A percentile compares a stretch with the other conserved stretches of the same genome.
phyloP scores from a whole-genome alignment of 2,888 invertebrate species.

The Drosophila rellima region DNA sequence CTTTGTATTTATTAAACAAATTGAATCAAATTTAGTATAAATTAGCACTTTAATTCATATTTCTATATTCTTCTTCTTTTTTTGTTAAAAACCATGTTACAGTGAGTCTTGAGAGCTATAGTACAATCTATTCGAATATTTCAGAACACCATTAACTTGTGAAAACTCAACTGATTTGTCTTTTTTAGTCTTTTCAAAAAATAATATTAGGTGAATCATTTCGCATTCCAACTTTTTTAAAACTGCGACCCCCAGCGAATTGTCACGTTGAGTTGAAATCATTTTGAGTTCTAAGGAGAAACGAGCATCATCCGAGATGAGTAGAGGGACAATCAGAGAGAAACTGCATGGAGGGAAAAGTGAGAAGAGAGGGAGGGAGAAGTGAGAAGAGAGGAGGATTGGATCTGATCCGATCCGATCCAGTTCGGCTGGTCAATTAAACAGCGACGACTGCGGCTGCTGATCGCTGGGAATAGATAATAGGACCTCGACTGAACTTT shows the following conservation, averaged over 20 bases:
- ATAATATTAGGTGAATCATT: no score
- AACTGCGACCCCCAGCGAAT: constrained; percentile 54
- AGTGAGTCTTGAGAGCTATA: no score
- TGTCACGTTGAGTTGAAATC: constrained; percentile 33
- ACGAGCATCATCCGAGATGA: constrained; percentile 23
- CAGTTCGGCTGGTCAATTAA: constrained; percentile 73
- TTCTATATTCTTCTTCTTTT: no score
- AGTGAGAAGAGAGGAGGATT: not conserved
- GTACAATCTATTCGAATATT: no score
- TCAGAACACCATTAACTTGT: no score
- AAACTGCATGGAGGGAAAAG: not conserved
- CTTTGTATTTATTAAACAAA: no score
- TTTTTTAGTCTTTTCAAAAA: no score
- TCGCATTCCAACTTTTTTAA: constrained; percentile 9
- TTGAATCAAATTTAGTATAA: no score
- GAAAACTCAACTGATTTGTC: no score
- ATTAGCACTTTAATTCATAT: no score
- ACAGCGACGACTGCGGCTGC: constrained; percentile 49
- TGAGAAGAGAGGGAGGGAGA: not conserved
- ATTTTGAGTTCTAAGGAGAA: not conserved
- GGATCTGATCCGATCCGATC: constrained; percentile 33
- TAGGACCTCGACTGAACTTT: constrained; percentile 83
- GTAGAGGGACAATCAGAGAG: constrained; percentile 15
- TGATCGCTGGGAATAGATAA: constrained; percentile 84
- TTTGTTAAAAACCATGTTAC: no score